A percentile compares a stretch with the other conserved stretches of the same genome.
phyloP scores from a whole-genome alignment of 1,140 invertebrate species.

The Medauroidea extradentata region DNA sequence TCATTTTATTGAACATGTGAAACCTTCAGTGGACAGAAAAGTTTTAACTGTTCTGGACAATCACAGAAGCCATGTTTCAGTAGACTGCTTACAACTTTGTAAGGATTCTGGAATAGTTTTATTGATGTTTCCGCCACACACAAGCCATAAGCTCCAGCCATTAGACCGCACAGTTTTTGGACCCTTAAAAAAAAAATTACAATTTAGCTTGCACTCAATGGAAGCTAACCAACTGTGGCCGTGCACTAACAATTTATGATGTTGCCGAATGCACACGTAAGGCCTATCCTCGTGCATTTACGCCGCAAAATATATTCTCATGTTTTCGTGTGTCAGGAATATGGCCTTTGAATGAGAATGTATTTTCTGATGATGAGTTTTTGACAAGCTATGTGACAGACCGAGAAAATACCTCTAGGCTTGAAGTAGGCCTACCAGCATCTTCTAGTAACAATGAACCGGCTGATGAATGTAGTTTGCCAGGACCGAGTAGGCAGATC shows the following conservation, averaged over 20 bases:
- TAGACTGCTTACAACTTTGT: slow-evolving; percentile 29
- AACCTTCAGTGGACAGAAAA: slow-evolving; percentile 15
- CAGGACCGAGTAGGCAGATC: neutral
- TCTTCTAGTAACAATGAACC: neutral
- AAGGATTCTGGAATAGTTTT: slow-evolving; percentile 34
- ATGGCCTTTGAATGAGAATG: slow-evolving; percentile 33
- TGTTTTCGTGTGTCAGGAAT: slow-evolving; percentile 35
- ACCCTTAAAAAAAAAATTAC: slow-evolving; percentile 30
- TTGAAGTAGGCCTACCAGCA: neutral
- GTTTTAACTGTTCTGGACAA: slow-evolving; percentile 26
- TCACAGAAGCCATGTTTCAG: slow-evolving; percentile 24
- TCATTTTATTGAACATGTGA: slow-evolving; percentile 36
- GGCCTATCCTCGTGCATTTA: slow-evolving; percentile 36
- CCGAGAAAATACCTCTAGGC: slow-evolving; percentile 19
- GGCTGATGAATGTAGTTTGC: neutral
- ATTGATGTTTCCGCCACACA: slow-evolving; percentile 42
- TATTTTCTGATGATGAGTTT: slow-evolving; percentile 40
- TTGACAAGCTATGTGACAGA: slow-evolving; percentile 35
- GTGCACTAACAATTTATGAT: slow-evolving; percentile 32
- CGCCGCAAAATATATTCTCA: slow-evolving; percentile 31
- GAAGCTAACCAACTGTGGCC: slow-evolving; percentile 18
- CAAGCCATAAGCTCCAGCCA: slow-evolving; percentile 38
- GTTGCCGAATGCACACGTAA: slow-evolving; percentile 29
- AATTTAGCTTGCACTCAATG: slow-evolving; percentile 20
- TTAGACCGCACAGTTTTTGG: slow-evolving; percentile 32